phyloP scores from a whole-genome alignment of 2,113 vertebrate genomes.

The Lycaon pictus region DNA sequence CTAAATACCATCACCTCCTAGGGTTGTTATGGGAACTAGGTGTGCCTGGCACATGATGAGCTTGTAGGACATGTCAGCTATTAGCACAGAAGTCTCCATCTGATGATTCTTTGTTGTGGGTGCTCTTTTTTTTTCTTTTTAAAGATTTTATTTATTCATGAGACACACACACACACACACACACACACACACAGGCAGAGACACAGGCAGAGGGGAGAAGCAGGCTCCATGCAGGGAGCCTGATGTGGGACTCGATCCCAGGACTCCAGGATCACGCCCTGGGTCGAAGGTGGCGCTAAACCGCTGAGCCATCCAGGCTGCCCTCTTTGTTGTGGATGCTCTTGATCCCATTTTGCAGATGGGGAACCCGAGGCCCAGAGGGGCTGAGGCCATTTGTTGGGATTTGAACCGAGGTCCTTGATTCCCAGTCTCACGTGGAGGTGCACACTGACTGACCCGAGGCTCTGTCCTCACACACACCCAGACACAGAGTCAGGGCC shows the following conservation, averaged over 20 bases:
- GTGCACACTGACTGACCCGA: not conserved
- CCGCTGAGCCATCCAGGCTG: no score
- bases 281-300: no score
- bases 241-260: no score
- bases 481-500: constrained; percentile 49
- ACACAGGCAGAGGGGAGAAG: no score
- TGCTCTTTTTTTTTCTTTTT: not conserved
- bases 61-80: not conserved
- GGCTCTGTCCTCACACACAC: constrained; percentile 56
- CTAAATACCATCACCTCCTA: not conserved
- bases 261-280: no score
- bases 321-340: not conserved
- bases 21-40: not conserved
- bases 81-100: not conserved
- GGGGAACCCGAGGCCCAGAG: not conserved
- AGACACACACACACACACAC: no score
- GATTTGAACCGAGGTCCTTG: constrained; percentile 36
- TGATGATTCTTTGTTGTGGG: not conserved
- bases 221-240: no score
- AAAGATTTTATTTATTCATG: no score
- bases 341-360: not conserved
- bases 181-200: no score
- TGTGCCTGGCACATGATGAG: not conserved
- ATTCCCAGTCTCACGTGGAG: not conserved
- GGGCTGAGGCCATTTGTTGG: not conserved